These are phyloP conservation scores for Indri indri DNA, from an alignment of 2,113 vertebrate species.

Conservation along the genomic window DNA sequence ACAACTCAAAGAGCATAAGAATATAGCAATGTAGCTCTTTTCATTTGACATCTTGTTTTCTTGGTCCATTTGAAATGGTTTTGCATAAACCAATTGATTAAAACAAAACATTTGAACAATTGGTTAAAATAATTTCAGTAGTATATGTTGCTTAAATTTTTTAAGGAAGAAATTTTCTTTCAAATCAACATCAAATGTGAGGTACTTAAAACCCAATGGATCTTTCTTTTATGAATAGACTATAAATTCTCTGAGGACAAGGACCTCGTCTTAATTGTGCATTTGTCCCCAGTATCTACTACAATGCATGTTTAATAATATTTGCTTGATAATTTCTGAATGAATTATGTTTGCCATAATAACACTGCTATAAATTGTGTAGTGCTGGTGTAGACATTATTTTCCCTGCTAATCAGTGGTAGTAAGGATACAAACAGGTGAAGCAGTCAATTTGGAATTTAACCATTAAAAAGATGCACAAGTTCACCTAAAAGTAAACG, in stretches of 20 bases:
- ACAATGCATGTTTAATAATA: background rate
- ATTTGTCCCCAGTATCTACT: background rate
- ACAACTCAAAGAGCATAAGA: background rate
- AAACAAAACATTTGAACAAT: background rate
- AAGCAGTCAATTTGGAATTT: background rate
- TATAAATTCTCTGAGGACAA: background rate
- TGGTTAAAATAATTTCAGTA: background rate
- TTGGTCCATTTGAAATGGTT: background rate
- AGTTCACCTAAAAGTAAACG: background rate
- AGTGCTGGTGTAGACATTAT: background rate
- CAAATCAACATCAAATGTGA: background rate
- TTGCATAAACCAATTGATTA: background rate
- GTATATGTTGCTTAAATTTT: background rate
- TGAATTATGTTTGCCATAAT: background rate
- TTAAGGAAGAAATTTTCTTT: background rate
- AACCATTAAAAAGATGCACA: background rate
- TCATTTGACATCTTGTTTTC: background rate
- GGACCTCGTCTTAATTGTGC: background rate
- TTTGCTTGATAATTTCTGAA: background rate
- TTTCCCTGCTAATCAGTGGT: background rate
- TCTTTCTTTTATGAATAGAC: background rate
- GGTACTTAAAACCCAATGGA: background rate
- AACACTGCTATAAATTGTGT: background rate
- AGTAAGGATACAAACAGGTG: background rate
- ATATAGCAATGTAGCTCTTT: background rate